These are phyloP conservation scores for Collichthys lucidus DNA, from an alignment of 2,113 vertebrate species.

Conservation along the genomic window DNA sequence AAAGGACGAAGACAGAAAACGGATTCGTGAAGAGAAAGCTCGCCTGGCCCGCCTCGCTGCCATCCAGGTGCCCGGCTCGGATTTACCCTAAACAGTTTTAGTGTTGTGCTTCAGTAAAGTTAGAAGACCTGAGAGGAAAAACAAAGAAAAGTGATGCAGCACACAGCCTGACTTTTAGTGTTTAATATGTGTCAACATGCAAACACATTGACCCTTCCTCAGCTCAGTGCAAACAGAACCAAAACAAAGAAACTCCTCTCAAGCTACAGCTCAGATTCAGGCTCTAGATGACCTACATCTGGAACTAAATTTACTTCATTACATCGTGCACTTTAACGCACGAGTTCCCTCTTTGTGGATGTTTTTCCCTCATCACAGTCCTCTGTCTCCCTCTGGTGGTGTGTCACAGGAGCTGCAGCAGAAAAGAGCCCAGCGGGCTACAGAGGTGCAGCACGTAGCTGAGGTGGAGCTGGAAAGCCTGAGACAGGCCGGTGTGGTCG, in stretches of 20 bases:
- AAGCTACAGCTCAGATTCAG: background rate
- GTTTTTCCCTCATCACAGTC: background rate
- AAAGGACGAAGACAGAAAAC: constrained; percentile 86
- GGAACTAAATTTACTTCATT: background rate
- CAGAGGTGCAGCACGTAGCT: constrained; percentile 59
- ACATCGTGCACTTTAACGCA: background rate
- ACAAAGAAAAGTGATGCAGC: background rate
- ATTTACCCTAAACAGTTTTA: background rate
- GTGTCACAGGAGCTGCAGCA: constrained; percentile 89
- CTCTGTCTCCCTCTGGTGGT: constrained; percentile 58
- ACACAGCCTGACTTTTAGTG: too few relatives aligned
- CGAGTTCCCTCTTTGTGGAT: background rate
- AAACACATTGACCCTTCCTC: too few relatives aligned
- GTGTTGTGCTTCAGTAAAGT: background rate
- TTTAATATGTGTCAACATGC: too few relatives aligned
- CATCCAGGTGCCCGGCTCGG: constrained; percentile 83
- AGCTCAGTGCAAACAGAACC: too few relatives aligned
- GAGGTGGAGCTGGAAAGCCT: constrained; percentile 71
- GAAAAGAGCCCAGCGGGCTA: constrained; percentile 85
- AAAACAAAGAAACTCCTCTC: too few relatives aligned
- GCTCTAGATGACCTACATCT: too few relatives aligned
- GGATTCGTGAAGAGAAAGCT: constrained; percentile 92
- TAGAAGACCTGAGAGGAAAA: background rate
- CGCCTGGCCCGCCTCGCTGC: constrained; percentile 87
- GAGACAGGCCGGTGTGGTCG: constrained; percentile 70